Percentiles rank a stretch among this genome's conserved stretches.
phyloP scores from a whole-genome alignment of 2,113 vertebrate genomes.

The Herpetotheres cachinnans region DNA sequence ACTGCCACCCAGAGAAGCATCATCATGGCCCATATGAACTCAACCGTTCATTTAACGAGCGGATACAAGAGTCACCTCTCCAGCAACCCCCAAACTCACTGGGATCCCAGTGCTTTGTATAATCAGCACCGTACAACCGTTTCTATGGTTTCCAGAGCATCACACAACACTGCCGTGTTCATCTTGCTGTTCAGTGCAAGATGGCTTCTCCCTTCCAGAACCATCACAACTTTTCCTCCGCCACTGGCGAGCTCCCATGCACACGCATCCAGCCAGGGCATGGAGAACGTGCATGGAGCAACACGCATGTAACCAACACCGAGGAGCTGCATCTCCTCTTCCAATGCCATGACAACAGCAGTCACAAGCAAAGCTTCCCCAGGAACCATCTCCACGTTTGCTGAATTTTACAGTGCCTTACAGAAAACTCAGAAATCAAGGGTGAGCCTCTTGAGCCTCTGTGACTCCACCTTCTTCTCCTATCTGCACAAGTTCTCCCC shows the following conservation, averaged over 20 bases:
- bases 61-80: too few species aligned
- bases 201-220: background rate
- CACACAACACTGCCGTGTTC: background rate
- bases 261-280: background rate
- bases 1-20: background rate
- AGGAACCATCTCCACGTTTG: background rate
- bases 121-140: background rate
- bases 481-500: background rate
- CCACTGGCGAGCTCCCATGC: accelerated
- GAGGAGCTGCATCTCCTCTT: background rate
- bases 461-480: background rate
- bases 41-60: accelerated
- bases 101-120: background rate
- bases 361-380: background rate
- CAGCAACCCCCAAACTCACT: background rate
- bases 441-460: accelerated
- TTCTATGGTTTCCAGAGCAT: slow-evolving; percentile 21
- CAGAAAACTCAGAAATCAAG: background rate
- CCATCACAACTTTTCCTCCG: background rate
- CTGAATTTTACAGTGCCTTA: background rate
- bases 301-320: accelerated
- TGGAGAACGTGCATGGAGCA: accelerated
- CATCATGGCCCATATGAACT: accelerated
- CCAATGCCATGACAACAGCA: background rate
- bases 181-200: background rate